Percentiles rank a stretch among this genome's conserved stretches.
Evolutionary conservation across 1,140 invertebrate species (phyloP).

Genomic region (Oncopodura yosiiana): DNA sequence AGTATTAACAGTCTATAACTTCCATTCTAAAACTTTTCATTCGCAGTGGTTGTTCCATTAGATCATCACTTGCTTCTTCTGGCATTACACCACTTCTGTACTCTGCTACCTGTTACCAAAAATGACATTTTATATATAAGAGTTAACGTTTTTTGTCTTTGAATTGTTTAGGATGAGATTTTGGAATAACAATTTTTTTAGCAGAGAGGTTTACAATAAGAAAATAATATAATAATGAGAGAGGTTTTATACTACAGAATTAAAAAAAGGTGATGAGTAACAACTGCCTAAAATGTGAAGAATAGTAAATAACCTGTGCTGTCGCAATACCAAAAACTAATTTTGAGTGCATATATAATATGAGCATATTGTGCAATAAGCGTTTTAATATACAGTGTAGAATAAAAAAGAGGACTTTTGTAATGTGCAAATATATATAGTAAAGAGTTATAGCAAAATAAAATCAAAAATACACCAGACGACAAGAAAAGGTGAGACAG

Average conservation of each 20-base stretch:
- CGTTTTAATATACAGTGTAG: no score
- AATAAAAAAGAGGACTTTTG: no score
- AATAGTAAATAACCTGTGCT: no score
- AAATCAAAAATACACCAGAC: no score
- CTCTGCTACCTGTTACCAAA: slow-evolving; percentile 26
- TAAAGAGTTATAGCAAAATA: no score
- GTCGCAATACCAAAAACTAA: no score
- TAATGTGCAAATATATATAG: no score
- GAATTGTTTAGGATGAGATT: not conserved
- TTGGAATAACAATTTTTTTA: not conserved
- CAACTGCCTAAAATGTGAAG: no score
- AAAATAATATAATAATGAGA: not conserved
- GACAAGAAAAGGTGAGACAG: no score
- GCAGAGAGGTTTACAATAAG: not conserved
- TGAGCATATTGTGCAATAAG: no score
- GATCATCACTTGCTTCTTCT: slow-evolving; percentile 29
- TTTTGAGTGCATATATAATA: no score
- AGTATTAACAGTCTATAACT: slow-evolving; percentile 32
- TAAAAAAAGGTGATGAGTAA: not conserved
- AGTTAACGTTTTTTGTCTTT: not conserved
- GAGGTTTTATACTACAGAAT: not conserved
- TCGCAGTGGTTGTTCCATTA: slow-evolving; percentile 23
- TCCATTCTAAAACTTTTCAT: slow-evolving; percentile 34
- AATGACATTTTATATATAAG: slow-evolving; percentile 2
- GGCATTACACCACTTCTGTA: slow-evolving; percentile 30